Conservation (phyloP, 2,888 invertebrate species). For the Leptinotarsa rubiginosa region DNA sequence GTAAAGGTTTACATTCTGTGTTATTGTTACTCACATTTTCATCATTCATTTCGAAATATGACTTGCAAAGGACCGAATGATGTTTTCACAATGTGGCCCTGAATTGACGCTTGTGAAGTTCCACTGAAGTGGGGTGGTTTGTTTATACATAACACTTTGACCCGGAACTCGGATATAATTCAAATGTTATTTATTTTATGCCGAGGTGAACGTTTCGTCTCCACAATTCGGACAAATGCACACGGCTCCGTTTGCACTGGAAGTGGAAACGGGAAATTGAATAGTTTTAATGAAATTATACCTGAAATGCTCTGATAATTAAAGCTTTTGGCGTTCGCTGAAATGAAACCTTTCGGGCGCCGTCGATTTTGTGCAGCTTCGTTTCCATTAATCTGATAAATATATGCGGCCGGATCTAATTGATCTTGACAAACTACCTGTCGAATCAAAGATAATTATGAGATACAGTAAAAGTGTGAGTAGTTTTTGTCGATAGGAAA, state of each 20-base stretch:
- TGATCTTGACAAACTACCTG: slow-evolving; percentile 29
- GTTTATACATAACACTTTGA: background rate
- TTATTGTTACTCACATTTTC: too few relatives aligned
- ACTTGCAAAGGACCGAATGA: too few relatives aligned
- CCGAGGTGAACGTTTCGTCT: background rate
- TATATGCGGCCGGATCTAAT: slow-evolving; percentile 27
- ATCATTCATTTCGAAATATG: too few relatives aligned
- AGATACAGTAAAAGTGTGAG: background rate
- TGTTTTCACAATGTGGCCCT: too few relatives aligned
- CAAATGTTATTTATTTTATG: background rate
- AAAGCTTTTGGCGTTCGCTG: slow-evolving; percentile 5
- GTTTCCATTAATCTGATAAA: slow-evolving; percentile 23
- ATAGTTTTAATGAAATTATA: slow-evolving; percentile 19
- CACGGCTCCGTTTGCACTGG: background rate
- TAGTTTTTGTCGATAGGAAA: background rate
- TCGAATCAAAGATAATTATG: slow-evolving; percentile 15
- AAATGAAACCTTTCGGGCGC: slow-evolving; percentile 12
- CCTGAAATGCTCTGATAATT: slow-evolving; percentile 9
- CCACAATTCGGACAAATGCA: background rate
- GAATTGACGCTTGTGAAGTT: too few relatives aligned
- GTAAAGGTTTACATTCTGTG: too few relatives aligned
- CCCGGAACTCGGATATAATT: background rate
- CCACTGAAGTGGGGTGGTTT: too few relatives aligned
- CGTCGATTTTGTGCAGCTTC: slow-evolving; percentile 21
- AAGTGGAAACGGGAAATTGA: slow-evolving; percentile 5